phyloP scores from a whole-genome alignment of 2,113 vertebrate species.

The Plestiodon gilberti region DNA sequence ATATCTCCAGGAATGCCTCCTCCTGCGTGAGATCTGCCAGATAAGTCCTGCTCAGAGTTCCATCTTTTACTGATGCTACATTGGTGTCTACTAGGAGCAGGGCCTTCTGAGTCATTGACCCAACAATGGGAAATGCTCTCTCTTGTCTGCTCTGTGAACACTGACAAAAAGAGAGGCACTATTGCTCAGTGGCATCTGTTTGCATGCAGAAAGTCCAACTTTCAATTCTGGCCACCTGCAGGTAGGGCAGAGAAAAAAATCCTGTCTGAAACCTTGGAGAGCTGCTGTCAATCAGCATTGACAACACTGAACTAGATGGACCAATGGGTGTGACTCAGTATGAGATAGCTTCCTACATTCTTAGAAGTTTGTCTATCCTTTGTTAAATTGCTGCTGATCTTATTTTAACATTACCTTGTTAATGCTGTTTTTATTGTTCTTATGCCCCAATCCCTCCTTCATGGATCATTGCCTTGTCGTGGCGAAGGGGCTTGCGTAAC shows the following conservation, averaged over 20 bases:
- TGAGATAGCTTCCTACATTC: not conserved
- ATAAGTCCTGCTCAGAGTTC: too few relatives aligned
- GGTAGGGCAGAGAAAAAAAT: too few relatives aligned
- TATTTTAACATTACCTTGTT: not conserved
- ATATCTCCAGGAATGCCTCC: not conserved
- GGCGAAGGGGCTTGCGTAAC: too few relatives aligned
- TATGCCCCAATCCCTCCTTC: too few relatives aligned
- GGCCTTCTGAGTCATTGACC: not conserved
- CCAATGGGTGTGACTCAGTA: not conserved
- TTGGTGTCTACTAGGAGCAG: not conserved
- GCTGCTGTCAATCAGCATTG: too few relatives aligned
- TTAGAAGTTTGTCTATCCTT: not conserved
- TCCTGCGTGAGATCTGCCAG: not conserved
- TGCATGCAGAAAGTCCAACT: too few relatives aligned
- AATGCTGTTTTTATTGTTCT: not conserved
- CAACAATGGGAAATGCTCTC: not conserved
- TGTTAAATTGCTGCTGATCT: not conserved
- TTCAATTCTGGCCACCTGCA: too few relatives aligned
- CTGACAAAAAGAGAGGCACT: too few relatives aligned
- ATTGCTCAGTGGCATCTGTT: too few relatives aligned
- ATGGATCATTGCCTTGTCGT: too few relatives aligned
- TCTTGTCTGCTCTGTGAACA: not conserved
- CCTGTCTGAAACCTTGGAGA: too few relatives aligned
- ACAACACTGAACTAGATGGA: too few relatives aligned
- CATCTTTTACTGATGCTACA: not conserved